Conservation (phyloP, 1,140 invertebrate genomes). For the Eciton burchellii region DNA sequence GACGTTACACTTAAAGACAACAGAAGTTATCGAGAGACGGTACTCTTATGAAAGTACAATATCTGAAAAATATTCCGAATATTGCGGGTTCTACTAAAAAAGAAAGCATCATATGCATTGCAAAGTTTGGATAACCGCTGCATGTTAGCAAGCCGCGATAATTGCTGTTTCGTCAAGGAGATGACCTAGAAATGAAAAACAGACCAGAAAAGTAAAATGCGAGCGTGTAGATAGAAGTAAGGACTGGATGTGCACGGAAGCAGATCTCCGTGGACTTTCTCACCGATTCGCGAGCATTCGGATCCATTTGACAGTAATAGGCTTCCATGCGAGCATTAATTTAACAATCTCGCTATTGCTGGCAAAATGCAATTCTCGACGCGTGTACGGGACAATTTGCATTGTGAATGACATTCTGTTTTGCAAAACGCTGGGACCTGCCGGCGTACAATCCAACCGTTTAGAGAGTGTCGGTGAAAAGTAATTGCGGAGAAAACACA, state of each 20-base stretch:
- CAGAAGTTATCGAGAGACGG: not conserved
- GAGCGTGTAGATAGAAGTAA: conserved; percentile 74
- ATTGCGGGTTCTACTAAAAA: conserved; percentile 13
- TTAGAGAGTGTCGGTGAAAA: conserved; percentile 63
- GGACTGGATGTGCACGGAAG: conserved; percentile 84
- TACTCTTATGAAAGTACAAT: not conserved
- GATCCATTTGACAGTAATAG: conserved; percentile 34
- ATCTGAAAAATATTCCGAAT: not conserved
- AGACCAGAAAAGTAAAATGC: conserved; percentile 83
- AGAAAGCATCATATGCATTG: conserved; percentile 65
- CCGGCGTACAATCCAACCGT: not conserved
- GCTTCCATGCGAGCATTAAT: conserved; percentile 8
- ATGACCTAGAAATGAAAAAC: conserved; percentile 82
- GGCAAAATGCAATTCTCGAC: conserved; percentile 8
- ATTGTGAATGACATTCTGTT: conserved; percentile 24
- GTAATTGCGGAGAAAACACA: conserved; percentile 61
- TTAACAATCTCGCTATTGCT: conserved; percentile 1
- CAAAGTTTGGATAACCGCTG: conserved; percentile 50
- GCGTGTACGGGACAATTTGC: not conserved
- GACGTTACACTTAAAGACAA: not conserved
- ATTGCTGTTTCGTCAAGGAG: conserved; percentile 74
- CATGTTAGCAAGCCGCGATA: conserved; percentile 62
- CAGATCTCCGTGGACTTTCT: conserved; percentile 84
- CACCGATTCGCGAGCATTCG: conserved; percentile 62
- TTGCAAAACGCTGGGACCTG: conserved; percentile 19